Base-by-base conservation (phyloP, 1,140 invertebrate genomes). In the Chelonus insularis region DNA sequence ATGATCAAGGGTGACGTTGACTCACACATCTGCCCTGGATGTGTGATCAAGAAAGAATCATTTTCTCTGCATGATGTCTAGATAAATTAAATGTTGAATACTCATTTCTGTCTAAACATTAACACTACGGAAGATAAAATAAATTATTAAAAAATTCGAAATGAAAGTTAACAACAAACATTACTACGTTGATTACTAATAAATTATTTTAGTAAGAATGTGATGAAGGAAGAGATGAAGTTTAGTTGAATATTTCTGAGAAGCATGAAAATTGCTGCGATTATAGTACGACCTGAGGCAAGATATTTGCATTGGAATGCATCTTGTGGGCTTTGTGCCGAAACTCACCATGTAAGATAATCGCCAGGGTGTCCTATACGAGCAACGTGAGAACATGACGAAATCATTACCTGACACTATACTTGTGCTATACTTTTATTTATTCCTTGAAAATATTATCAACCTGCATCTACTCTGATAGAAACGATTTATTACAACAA, bases 251-350 rank as follows among this genome's bases (percentile, higher is more conserved):
- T 63, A 70, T 75, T 79, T 79, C 77, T 71, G 69, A 73, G 77
- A 79, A 79, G 61, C 69, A 72, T 67, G 65, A 29, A 78, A 79
- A 79, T 79, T 77, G 71, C 75, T 55, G 72, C 69, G 72, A 77
- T 79, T 79, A 78, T 68, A 67, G 60, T 47, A 63, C 61, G 62
- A 72, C 73, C 68, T 68, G 67, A 68, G 75, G 73, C 74, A 60
- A 63, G 69, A 63, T 69, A 79, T 79, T 79, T 77, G 77, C 77
- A 79, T 79, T 71, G 77, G 76, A 78, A 79, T 79, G 76, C 69
- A 72, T 67, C 36, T 54, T 68, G 68, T 63, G 63, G 64, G 64
- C 60, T 60, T 60, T 41, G 37, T 50, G 67, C 71, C 67, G 62
- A 73, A 72, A 69, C 67, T 70, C 59, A 62, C 66, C 68, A 72